phyloP scores from a whole-genome alignment of 1,140 invertebrate species.

The Drosophila grimshawi region DNA sequence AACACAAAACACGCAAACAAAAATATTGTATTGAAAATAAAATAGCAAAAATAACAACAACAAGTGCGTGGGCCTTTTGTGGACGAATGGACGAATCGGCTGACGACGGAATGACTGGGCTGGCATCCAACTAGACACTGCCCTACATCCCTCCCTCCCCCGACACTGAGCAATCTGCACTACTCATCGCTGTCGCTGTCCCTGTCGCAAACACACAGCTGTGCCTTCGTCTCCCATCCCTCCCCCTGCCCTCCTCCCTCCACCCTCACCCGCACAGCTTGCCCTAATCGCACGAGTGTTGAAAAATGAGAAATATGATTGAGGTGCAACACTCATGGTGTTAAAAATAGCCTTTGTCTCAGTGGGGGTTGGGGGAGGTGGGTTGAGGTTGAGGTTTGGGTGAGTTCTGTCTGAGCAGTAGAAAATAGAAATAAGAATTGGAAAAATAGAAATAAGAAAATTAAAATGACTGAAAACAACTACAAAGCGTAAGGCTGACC shows the following conservation, averaged over 20 bases:
- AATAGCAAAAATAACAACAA: constrained; percentile 11
- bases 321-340: constrained; percentile 72
- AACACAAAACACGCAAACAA: constrained; percentile 20
- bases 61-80: constrained; percentile 7
- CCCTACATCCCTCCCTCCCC: background rate
- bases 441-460: too few species aligned
- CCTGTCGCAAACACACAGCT: constrained; percentile 34
- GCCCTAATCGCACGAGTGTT: constrained; percentile 44
- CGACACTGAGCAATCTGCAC: background rate
- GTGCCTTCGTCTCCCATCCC: background rate
- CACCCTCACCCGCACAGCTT: too few species aligned
- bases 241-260: constrained; percentile 6
- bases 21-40: constrained; percentile 14
- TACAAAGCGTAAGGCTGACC: constrained; percentile 36
- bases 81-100: background rate
- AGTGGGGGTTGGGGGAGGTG: constrained; percentile 40
- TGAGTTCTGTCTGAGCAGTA: constrained; percentile 15
- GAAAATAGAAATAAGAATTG: constrained; percentile 50
- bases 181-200: constrained; percentile 22
- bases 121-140: background rate
- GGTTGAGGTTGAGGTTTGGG: background rate
- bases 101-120: constrained; percentile 14
- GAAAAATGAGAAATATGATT: constrained; percentile 81
- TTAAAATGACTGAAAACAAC: constrained; percentile 42
- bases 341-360: constrained; percentile 61